Conservation (phyloP, 2,113 vertebrate species). For the Boleophthalmus pectinirostris region DNA sequence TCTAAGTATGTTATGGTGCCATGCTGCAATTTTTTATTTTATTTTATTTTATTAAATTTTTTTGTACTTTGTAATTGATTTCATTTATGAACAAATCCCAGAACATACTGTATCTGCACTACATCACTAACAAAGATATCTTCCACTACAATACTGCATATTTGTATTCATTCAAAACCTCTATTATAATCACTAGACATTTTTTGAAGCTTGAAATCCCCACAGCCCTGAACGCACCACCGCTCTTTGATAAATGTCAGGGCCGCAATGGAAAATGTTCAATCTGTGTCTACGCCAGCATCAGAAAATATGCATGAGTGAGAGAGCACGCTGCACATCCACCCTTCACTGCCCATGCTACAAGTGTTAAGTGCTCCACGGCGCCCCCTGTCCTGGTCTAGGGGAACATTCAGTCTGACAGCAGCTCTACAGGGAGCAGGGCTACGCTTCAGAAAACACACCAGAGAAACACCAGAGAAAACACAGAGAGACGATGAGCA, state of each 20-base stretch:
- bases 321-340: slow-evolving; percentile 17
- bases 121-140: background rate
- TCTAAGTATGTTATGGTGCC: no score
- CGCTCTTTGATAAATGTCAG: slow-evolving; percentile 8
- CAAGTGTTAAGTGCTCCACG: slow-evolving; percentile 2
- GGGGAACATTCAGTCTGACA: slow-evolving; percentile 13
- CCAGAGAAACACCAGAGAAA: slow-evolving; percentile 6
- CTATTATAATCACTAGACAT: background rate
- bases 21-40: no score
- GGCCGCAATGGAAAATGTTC: slow-evolving; percentile 26
- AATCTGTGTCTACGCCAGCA: background rate
- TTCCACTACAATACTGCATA: background rate
- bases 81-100: background rate
- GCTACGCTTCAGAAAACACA: background rate
- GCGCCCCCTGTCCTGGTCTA: background rate
- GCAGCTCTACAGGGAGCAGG: background rate
- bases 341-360: slow-evolving; percentile 4
- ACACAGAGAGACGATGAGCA: slow-evolving; percentile 2
- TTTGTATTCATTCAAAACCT: background rate
- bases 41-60: no score
- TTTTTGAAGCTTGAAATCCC: background rate
- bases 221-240: slow-evolving; percentile 11
- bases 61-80: no score
- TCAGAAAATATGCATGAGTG: slow-evolving; percentile 17
- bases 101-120: background rate